These are phyloP conservation scores for Percopsis transmontana DNA, from an alignment of 2,113 vertebrate genomes.

Conservation along the genomic window DNA sequence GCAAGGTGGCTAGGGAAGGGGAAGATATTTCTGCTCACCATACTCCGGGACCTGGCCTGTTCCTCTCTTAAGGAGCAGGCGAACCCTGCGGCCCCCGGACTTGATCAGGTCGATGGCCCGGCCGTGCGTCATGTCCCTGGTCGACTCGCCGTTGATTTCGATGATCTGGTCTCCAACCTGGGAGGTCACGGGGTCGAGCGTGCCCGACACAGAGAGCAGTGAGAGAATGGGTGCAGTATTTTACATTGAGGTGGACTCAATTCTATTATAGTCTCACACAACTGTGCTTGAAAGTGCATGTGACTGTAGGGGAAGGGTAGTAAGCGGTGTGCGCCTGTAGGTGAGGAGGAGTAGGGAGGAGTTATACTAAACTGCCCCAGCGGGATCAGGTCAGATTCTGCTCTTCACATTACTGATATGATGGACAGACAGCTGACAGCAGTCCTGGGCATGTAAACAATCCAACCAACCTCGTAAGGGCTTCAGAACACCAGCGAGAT, in stretches of 20 bases:
- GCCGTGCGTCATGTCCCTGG: slow-evolving; percentile 95
- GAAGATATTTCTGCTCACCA: slow-evolving; percentile 80
- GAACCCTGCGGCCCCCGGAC: slow-evolving; percentile 90
- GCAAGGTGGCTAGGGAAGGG: slow-evolving; percentile 36
- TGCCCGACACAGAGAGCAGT: not conserved
- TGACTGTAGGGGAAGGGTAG: too few relatives aligned
- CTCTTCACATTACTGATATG: too few relatives aligned
- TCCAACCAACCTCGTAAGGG: too few relatives aligned
- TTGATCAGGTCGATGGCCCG: slow-evolving; percentile 98
- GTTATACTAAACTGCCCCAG: too few relatives aligned
- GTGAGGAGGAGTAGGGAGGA: too few relatives aligned
- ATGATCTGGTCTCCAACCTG: slow-evolving; percentile 99
- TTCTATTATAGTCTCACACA: too few relatives aligned
- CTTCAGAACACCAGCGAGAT: too few relatives aligned
- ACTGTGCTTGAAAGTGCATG: too few relatives aligned
- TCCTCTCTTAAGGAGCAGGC: slow-evolving; percentile 93
- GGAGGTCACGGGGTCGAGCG: too few relatives aligned
- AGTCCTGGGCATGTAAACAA: not conserved
- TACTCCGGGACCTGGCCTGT: slow-evolving; percentile 98
- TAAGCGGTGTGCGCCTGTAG: too few relatives aligned
- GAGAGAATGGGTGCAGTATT: not conserved
- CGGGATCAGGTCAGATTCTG: too few relatives aligned
- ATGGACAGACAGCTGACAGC: not conserved
- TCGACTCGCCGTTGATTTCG: slow-evolving; percentile 98
- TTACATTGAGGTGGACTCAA: too few relatives aligned